Conservation (phyloP, 2,888 invertebrate species). For the Ochropleura plecta region DNA sequence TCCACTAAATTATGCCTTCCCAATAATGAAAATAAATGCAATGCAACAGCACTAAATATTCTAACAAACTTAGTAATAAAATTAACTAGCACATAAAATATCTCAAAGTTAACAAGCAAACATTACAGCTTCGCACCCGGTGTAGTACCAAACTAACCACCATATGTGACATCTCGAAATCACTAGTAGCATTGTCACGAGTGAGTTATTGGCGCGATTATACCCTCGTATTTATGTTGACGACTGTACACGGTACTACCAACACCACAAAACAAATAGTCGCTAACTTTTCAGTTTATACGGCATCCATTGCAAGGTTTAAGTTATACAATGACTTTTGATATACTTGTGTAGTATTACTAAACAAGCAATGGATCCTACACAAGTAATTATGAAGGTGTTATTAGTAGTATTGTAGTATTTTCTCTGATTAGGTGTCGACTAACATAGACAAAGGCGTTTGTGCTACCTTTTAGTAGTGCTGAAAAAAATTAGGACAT, state of each 20-base stretch:
- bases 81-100: conserved; percentile 33
- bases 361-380: conserved; percentile 35
- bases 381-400: neutral
- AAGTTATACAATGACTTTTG: neutral
- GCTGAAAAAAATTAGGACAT: conserved; percentile 48
- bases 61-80: conserved; percentile 29
- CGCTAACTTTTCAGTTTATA: neutral
- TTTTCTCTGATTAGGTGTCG: conserved; percentile 57
- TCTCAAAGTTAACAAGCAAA: conserved; percentile 6
- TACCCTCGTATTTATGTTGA: conserved; percentile 66
- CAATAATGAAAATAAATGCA: conserved; percentile 12
- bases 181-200: conserved; percentile 70
- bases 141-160: conserved; percentile 57
- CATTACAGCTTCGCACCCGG: conserved; percentile 28
- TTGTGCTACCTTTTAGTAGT: conserved; percentile 58
- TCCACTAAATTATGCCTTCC: conserved; percentile 9
- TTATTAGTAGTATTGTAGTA: conserved; percentile 11
- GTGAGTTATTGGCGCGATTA: conserved; percentile 71
- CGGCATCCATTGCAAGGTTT: conserved; percentile 36
- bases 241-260: conserved; percentile 54
- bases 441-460: conserved; percentile 62
- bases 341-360: neutral
- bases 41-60: conserved; percentile 8
- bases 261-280: conserved; percentile 15
- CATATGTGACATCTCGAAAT: conserved; percentile 75